These are phyloP conservation scores for Cotesia glomerata DNA, from an alignment of 1,140 invertebrate genomes.

Conservation along the genomic window DNA sequence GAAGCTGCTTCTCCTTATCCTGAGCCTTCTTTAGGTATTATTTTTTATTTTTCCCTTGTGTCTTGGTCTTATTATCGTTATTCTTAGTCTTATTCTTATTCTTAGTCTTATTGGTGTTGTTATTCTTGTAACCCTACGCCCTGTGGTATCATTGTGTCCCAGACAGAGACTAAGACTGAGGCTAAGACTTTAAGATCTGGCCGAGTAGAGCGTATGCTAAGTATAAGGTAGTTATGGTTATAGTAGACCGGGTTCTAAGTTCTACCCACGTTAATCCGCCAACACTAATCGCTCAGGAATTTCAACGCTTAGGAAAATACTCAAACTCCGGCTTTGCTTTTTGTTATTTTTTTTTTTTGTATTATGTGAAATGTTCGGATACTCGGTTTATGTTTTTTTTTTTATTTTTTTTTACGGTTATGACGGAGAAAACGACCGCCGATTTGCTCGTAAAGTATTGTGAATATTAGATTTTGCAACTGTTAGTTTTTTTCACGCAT, in stretches of 20 bases:
- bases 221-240: no score
- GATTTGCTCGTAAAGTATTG: no score
- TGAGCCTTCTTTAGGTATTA: not conserved
- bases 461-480: no score
- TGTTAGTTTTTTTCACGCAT: no score
- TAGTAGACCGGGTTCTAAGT: not conserved
- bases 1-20: not conserved
- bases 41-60: not conserved
- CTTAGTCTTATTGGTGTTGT: not conserved
- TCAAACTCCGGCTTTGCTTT: not conserved
- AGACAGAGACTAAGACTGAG: conserved; percentile 7
- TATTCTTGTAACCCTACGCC: conserved; percentile 1
- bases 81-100: not conserved
- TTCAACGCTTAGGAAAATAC: conserved; percentile 46
- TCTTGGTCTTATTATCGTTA: not conserved
- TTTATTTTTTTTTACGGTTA: no score
- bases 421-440: no score
- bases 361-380: no score
- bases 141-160: conserved; percentile 37
- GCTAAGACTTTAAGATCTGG: conserved; percentile 33
- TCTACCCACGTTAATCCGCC: conserved; percentile 47
- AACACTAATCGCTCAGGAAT: conserved; percentile 51
- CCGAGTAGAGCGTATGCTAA: not conserved
- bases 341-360: not conserved
- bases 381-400: not conserved